Percentiles rank a stretch among this genome's conserved stretches.
phyloP scores from a whole-genome alignment of 2,113 vertebrate genomes.

The Nothoprocta perdicaria region DNA sequence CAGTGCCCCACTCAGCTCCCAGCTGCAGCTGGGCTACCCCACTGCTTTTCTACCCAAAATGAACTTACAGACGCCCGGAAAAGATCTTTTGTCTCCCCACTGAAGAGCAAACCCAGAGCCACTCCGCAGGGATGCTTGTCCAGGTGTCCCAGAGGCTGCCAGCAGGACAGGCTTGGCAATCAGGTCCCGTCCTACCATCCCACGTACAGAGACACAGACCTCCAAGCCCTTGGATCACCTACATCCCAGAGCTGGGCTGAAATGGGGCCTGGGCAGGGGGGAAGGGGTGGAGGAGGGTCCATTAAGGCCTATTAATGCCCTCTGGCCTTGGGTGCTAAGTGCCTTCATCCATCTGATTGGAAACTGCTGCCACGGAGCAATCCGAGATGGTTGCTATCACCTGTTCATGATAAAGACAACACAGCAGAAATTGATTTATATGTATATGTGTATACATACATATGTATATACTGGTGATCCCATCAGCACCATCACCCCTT shows the following conservation, averaged over 20 bases:
- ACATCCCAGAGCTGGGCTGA: not conserved
- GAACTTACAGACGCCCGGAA: fast-evolving
- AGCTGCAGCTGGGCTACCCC: not conserved
- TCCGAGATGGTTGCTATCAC: not conserved
- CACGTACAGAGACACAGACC: too few relatives aligned
- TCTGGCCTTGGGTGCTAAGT: not conserved
- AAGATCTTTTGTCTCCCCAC: not conserved
- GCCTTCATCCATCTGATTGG: not conserved
- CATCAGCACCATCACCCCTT: not conserved
- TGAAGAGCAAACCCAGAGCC: not conserved
- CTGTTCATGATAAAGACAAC: not conserved
- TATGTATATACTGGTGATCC: too few relatives aligned
- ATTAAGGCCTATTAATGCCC: not conserved
- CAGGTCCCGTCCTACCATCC: too few relatives aligned
- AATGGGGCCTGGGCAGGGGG: not conserved
- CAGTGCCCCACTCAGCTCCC: not conserved
- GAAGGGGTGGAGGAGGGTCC: not conserved
- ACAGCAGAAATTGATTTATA: not conserved
- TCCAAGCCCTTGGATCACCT: too few relatives aligned
- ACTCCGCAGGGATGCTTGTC: not conserved
- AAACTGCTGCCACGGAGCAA: not conserved
- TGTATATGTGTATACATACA: too few relatives aligned
- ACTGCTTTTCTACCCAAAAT: not conserved
- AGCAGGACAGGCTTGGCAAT: too few relatives aligned
- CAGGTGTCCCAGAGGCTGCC: too few relatives aligned